Conservation (phyloP, 1,140 invertebrate species). For the Lerema accius region DNA sequence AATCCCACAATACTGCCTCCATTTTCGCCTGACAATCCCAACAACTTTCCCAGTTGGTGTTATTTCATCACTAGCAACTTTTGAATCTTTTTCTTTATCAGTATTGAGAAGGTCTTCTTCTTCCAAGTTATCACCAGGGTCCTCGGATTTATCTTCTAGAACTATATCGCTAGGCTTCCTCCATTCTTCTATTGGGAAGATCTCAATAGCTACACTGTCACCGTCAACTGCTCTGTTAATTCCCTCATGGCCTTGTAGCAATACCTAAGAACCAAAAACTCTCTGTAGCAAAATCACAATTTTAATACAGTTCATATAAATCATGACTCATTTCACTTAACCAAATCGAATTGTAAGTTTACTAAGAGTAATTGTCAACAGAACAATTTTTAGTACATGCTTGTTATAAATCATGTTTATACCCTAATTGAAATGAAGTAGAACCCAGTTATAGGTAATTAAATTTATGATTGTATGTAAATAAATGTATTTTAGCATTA, state of each 20-base stretch:
- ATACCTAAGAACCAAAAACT: slow-evolving; percentile 89
- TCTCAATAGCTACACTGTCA: slow-evolving; percentile 95
- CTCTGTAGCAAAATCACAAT: too few relatives aligned
- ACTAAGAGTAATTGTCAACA: too few relatives aligned
- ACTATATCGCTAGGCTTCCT: slow-evolving; percentile 92
- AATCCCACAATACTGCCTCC: slow-evolving; percentile 98
- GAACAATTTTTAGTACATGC: too few relatives aligned
- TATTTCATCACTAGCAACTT: slow-evolving; percentile 52
- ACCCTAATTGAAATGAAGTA: too few relatives aligned
- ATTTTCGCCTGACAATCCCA: slow-evolving; percentile 97
- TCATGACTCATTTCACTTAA: too few relatives aligned
- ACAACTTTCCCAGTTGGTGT: slow-evolving; percentile 95
- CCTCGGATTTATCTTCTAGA: slow-evolving; percentile 91
- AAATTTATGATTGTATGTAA: too few relatives aligned
- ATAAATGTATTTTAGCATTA: too few relatives aligned
- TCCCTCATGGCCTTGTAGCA: slow-evolving; percentile 94
- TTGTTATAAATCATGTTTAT: too few relatives aligned
- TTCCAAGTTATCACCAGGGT: slow-evolving; percentile 86
- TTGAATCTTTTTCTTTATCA: slow-evolving; percentile 48
- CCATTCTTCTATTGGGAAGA: slow-evolving; percentile 96
- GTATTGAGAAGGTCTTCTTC: slow-evolving; percentile 84
- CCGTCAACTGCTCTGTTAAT: slow-evolving; percentile 98
- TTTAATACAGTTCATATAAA: too few relatives aligned
- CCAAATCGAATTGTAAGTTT: too few relatives aligned
- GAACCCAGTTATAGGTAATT: too few relatives aligned